These are phyloP conservation scores for Epistrophe grossulariae DNA, from an alignment of 2,888 invertebrate species.

Conservation along the genomic window DNA sequence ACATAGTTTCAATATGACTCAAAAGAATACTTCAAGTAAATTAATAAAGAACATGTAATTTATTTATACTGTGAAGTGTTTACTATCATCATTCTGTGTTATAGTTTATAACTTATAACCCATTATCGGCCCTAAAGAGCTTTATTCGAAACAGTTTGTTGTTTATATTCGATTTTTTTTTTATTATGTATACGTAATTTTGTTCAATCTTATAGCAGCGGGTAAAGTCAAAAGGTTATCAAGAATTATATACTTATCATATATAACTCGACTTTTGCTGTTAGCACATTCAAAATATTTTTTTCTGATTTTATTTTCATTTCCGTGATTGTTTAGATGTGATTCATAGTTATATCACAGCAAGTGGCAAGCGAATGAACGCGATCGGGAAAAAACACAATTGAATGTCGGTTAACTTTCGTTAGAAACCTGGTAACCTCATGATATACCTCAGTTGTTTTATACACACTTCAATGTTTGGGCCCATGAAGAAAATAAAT, in stretches of 20 bases:
- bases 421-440: conserved; percentile 54
- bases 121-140: conserved; percentile 11
- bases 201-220: neutral
- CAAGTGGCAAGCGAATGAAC: neutral
- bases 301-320: neutral
- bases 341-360: conserved; percentile 9
- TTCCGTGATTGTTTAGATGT: conserved; percentile 18
- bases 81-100: neutral
- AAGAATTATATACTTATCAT: conserved; percentile 43
- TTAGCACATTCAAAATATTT: neutral
- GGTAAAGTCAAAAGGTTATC: conserved; percentile 64
- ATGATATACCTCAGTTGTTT: conserved; percentile 30
- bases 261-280: conserved; percentile 19
- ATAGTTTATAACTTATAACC: neutral
- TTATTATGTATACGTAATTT: conserved; percentile 3
- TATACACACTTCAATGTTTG: conserved; percentile 45
- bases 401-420: neutral
- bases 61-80: neutral
- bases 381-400: neutral
- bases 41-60: neutral
- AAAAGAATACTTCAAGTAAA: neutral
- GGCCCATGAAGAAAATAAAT: conserved; percentile 52
- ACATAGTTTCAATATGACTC: neutral
- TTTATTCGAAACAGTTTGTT: conserved; percentile 6
- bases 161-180: conserved; percentile 9